These are phyloP conservation scores for Coccyzus lansbergi DNA, from an alignment of 2,797 vertebrate genomes.

Conservation along the genomic window DNA sequence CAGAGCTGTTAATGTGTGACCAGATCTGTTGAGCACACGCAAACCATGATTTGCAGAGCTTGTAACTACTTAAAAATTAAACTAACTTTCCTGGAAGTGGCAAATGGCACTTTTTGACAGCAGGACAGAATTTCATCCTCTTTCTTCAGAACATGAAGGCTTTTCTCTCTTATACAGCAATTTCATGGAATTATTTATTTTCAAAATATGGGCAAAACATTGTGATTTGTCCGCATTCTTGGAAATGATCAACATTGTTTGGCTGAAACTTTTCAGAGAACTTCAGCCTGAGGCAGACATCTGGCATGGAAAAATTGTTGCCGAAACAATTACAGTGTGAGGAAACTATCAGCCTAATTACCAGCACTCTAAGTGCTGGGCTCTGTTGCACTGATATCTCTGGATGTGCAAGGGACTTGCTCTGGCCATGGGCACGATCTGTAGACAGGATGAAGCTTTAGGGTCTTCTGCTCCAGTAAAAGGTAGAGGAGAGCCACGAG, in stretches of 20 bases:
- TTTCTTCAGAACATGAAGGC: neutral
- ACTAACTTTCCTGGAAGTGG: conserved; percentile 48
- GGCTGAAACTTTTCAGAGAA: conserved; percentile 25
- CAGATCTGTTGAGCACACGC: neutral
- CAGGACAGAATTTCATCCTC: neutral
- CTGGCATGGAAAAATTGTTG: neutral
- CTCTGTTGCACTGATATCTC: neutral
- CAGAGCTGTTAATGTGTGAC: neutral
- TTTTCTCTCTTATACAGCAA: neutral
- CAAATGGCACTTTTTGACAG: neutral
- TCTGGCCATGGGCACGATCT: neutral
- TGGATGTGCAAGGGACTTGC: neutral
- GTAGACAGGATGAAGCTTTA: neutral
- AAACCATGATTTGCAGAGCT: conserved; percentile 1
- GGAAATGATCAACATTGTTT: conserved; percentile 36
- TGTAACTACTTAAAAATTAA: conserved; percentile 5
- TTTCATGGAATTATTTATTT: conserved; percentile 41
- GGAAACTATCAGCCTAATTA: neutral
- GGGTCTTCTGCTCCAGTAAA: neutral
- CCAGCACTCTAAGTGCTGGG: neutral
- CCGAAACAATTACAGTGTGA: neutral
- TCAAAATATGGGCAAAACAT: conserved; percentile 16
- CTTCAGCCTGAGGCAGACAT: conserved; percentile 55
- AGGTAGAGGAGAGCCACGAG: neutral
- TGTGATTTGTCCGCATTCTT: conserved; percentile 37